These are phyloP conservation scores for Dasysyrphus tricinctus DNA, from an alignment of 2,888 invertebrate species.

Conservation along the genomic window DNA sequence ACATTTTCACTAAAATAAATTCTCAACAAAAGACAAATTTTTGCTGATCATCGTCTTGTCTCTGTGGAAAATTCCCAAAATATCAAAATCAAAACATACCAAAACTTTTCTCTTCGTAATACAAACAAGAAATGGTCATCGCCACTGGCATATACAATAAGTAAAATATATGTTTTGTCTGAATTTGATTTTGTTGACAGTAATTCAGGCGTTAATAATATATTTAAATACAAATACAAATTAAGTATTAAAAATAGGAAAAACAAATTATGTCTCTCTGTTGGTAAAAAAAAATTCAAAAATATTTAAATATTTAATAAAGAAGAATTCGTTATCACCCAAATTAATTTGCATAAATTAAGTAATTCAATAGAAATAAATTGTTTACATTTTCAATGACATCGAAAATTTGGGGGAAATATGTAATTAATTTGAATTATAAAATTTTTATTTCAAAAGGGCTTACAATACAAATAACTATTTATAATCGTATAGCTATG, in stretches of 20 bases:
- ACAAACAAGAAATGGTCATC: conserved; percentile 1
- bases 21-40: conserved; percentile 14
- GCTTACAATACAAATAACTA: background rate
- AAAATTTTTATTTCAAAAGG: background rate
- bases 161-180: background rate
- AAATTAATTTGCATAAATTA: conserved; percentile 26
- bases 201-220: conserved; percentile 29
- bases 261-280: background rate
- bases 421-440: background rate
- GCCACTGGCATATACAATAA: background rate
- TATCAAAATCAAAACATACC: background rate
- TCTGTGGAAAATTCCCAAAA: conserved; percentile 41
- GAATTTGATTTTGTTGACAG: conserved; percentile 9
- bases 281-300: background rate
- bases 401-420: background rate
- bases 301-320: conserved; percentile 27
- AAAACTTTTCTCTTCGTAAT: background rate
- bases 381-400: conserved; percentile 5
- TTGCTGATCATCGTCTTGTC: background rate
- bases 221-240: conserved; percentile 26
- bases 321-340: background rate
- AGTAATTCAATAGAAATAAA: background rate
- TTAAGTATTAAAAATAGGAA: conserved; percentile 3
- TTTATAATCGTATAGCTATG: background rate
- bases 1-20: conserved; percentile 18